These are phyloP conservation scores for Drosophila simulans DNA, from an alignment of 1,140 invertebrate genomes.

Conservation along the genomic window DNA sequence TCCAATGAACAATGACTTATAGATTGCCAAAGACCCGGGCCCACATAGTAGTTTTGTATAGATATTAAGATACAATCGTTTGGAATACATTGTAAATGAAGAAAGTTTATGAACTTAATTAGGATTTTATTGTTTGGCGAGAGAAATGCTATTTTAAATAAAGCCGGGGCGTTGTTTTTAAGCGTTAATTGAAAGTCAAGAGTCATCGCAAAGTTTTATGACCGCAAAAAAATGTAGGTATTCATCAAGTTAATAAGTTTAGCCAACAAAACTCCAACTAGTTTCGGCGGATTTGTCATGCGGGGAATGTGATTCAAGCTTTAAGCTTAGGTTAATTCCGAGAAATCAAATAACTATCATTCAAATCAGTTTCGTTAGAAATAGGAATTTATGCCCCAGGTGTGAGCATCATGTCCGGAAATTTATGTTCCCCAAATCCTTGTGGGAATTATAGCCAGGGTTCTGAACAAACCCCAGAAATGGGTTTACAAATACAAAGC, in stretches of 20 bases:
- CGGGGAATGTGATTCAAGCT: conserved; percentile 16
- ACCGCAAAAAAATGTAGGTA: no score
- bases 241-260: neutral
- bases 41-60: conserved; percentile 24
- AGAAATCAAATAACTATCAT: conserved; percentile 35
- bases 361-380: conserved; percentile 38
- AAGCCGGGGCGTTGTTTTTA: neutral
- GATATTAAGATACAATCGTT: conserved; percentile 24
- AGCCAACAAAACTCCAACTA: neutral
- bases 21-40: conserved; percentile 24
- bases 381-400: conserved; percentile 6
- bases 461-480: conserved; percentile 1
- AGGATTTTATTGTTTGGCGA: conserved; percentile 23
- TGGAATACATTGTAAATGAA: neutral
- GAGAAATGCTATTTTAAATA: neutral
- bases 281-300: conserved; percentile 9
- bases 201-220: no score
- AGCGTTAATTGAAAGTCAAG: neutral
- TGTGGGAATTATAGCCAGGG: conserved; percentile 20
- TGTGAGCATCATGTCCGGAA: conserved; percentile 17
- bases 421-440: conserved; percentile 33
- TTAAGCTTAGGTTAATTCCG: conserved; percentile 1
- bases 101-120: conserved; percentile 50
- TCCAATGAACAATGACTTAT: conserved; percentile 41
- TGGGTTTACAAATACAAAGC: conserved; percentile 6